A percentile compares a stretch with the other conserved stretches of the same genome.
phyloP scores from a whole-genome alignment of 2,113 vertebrate species.

The Gadus macrocephalus region DNA sequence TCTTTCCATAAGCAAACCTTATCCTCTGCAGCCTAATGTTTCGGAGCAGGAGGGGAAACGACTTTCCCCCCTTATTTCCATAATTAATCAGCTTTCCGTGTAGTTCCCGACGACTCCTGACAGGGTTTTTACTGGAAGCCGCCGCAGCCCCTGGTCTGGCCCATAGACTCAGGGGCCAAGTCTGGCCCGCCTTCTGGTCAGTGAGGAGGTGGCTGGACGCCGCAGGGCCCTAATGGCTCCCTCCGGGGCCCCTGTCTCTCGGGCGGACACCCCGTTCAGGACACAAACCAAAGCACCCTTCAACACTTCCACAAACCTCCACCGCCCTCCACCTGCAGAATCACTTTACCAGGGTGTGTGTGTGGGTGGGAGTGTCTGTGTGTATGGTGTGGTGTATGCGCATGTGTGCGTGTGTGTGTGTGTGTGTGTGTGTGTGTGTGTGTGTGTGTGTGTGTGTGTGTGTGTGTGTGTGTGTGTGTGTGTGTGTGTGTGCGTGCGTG shows the following conservation, averaged over 20 bases:
- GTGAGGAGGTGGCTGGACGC: conserved; percentile 50
- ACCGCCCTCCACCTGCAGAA: conserved; percentile 61
- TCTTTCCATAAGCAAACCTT: conserved; percentile 34
- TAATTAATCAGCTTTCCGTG: conserved; percentile 44
- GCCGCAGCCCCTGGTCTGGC: conserved; percentile 44
- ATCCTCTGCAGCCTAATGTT: conserved; percentile 18
- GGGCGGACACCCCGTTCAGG: conserved; percentile 37
- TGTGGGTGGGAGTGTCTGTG: too few species aligned
- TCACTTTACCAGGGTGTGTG: conserved; percentile 49
- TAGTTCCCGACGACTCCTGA: conserved; percentile 48
- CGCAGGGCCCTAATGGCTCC: conserved; percentile 13
- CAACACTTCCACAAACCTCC: conserved; percentile 52
- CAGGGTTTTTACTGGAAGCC: conserved; percentile 49
- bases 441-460: too few species aligned
- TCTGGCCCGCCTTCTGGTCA: conserved; percentile 24
- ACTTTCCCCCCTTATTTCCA: conserved; percentile 24
- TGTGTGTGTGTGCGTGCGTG: too few species aligned
- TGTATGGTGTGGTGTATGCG: too few species aligned
- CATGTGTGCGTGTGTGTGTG: too few species aligned
- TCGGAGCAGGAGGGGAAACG: conserved; percentile 19
- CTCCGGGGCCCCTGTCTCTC: conserved; percentile 44
- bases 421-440: too few species aligned
- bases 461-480: too few species aligned
- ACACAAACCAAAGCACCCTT: conserved; percentile 53
- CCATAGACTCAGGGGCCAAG: conserved; percentile 13